phyloP scores from a whole-genome alignment of 2,113 vertebrate species.

The Morone saxatilis region DNA sequence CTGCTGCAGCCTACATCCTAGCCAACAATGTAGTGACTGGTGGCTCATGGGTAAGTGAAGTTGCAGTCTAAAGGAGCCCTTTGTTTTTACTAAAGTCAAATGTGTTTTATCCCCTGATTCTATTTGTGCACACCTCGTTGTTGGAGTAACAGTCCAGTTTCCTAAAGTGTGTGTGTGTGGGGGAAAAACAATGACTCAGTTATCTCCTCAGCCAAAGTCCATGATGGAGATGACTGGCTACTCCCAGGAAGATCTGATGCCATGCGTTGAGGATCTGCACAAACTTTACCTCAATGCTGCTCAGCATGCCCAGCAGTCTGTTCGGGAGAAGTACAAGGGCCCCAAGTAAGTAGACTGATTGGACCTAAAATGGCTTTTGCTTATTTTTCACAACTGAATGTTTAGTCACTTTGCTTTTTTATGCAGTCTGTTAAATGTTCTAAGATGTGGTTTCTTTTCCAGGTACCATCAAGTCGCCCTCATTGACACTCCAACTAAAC shows the following conservation, averaged over 20 bases:
- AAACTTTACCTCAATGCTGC: conserved; percentile 89
- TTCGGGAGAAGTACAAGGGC: conserved; percentile 95
- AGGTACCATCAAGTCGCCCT: conserved; percentile 93
- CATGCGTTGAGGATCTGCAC: conserved; percentile 93
- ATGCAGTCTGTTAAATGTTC: neutral
- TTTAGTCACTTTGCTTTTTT: neutral
- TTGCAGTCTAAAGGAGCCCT: no score
- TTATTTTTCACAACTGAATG: neutral
- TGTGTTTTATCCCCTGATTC: no score
- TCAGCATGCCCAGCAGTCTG: conserved; percentile 94
- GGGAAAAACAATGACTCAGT: neutral
- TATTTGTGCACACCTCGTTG: no score
- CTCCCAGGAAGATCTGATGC: conserved; percentile 89
- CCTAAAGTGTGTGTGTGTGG: no score
- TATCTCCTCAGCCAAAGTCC: conserved; percentile 85
- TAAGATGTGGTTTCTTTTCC: neutral
- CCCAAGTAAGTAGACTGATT: conserved; percentile 87
- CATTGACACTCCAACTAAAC: conserved; percentile 87
- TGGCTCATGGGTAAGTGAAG: conserved; percentile 89
- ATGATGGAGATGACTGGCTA: conserved; percentile 89
- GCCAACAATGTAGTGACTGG: conserved; percentile 89
- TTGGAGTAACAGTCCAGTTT: no score
- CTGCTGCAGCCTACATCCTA: conserved; percentile 91
- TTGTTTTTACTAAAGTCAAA: neutral
- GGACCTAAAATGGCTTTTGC: neutral